Conservation (phyloP, 2,888 invertebrate genomes). For the Watsonalla binaria region DNA sequence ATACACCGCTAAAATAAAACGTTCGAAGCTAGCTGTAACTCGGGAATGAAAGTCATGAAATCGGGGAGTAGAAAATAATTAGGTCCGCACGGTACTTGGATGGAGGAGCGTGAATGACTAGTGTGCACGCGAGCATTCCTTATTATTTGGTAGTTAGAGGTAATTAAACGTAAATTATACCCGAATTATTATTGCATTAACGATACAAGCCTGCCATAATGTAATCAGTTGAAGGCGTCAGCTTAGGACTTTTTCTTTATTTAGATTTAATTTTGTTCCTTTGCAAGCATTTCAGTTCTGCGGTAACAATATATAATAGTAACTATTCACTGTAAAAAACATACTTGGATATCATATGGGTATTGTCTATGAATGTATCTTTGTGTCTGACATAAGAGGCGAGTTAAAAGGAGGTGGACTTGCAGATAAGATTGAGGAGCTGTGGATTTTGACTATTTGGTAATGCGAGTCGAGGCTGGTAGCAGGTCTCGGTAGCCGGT, state of each 20-base stretch:
- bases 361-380: too few relatives aligned
- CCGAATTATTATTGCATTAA: constrained; percentile 47
- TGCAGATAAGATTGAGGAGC: too few relatives aligned
- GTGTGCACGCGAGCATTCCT: constrained; percentile 61
- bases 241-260: not conserved
- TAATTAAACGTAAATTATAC: constrained; percentile 62
- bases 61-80: constrained; percentile 58
- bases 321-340: too few relatives aligned
- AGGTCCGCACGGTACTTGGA: constrained; percentile 38
- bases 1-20: not conserved
- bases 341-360: too few relatives aligned
- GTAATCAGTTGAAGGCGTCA: not conserved
- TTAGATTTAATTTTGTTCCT: not conserved
- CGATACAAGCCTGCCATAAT: constrained; percentile 19
- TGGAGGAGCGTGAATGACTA: constrained; percentile 56
- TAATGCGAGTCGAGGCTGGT: too few relatives aligned
- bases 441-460: too few relatives aligned
- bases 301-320: too few relatives aligned
- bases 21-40: constrained; percentile 14
- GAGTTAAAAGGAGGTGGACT: too few relatives aligned
- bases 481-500: too few relatives aligned
- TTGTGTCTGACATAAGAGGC: too few relatives aligned
- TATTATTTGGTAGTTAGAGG: constrained; percentile 69
- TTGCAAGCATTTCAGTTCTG: not conserved
- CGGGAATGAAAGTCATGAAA: constrained; percentile 50